Base-by-base conservation (phyloP, 2,888 invertebrate species). In the Fragum sueziense region DNA sequence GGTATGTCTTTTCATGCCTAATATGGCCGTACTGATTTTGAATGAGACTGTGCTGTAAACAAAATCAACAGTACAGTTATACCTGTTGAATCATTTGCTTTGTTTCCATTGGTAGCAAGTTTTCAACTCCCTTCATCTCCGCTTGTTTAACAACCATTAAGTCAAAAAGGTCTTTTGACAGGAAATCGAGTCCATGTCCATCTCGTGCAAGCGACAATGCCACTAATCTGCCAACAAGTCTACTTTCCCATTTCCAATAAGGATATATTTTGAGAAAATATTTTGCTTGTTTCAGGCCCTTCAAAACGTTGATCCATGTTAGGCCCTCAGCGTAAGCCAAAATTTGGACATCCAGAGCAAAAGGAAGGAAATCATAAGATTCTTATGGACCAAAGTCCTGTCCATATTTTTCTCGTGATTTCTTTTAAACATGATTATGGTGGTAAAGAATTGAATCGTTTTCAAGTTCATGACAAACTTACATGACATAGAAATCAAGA, bases 171-270 rank as follows among this genome's bases (percentile, higher is more conserved):
- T 61, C 61, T 29, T 61, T 27, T 11, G 34, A 29, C 25, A 72
- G 61, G 62, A 72, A 72, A 47, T 72, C 61, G 61, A 72, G 34
- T 27, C 72, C 72, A 9, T 61, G 72, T 22, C 72, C 72, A 72
- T 59, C 72, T 25, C 62, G 72, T 14, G 59, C 61, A 7, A 72
- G 51, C 20, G 72, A 37, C 51, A 72, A 47, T 20, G 72, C 72
- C n/a, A 72, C 61, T 22, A 72, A 22, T 61, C 62, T 31, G 20
- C 61, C 72, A 29, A 72, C 34, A 61, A 72, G 41, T 25, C 52
- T 70, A 76, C 14, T 76, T 52, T 11, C 52, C 71, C 41, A 37
- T 37, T 34, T 76, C 76, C 22, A 76, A 37, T 25, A 37, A 65
- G 4, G 62, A 22, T 34, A 76, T 34, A 17, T 34, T 51, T 51